These are phyloP conservation scores for Lasius platythorax DNA, from an alignment of 2,888 invertebrate species.

Conservation along the genomic window DNA sequence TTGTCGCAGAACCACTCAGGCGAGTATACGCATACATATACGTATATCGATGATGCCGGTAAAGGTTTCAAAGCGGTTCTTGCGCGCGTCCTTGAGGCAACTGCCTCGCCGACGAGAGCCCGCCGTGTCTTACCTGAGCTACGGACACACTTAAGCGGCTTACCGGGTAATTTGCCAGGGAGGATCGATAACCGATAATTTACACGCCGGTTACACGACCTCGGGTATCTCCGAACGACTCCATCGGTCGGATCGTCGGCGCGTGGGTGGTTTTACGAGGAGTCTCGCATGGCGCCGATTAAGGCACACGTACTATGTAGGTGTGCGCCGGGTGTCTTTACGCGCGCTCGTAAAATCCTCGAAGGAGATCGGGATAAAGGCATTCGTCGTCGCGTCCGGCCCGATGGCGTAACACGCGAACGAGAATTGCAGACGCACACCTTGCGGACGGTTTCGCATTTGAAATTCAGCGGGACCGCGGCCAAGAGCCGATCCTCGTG, in stretches of 20 bases:
- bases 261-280: slow-evolving; percentile 62
- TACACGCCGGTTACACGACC: slow-evolving; percentile 62
- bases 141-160: slow-evolving; percentile 51
- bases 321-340: background rate
- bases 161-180: slow-evolving; percentile 67
- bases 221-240: slow-evolving; percentile 62
- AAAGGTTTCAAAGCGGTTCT: slow-evolving; percentile 22
- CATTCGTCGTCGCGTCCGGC: background rate
- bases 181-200: slow-evolving; percentile 74
- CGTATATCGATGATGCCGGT: slow-evolving; percentile 29
- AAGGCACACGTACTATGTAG: slow-evolving; percentile 6
- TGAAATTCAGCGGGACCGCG: slow-evolving; percentile 8
- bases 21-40: background rate
- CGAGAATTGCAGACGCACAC: background rate
- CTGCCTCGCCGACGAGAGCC: slow-evolving; percentile 18
- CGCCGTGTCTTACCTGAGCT: slow-evolving; percentile 19
- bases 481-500: background rate
- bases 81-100: slow-evolving; percentile 56
- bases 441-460: background rate
- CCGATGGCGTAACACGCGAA: slow-evolving; percentile 25
- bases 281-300: slow-evolving; percentile 46
- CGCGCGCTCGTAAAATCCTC: slow-evolving; percentile 32
- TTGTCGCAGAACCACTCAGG: slow-evolving; percentile 8
- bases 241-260: slow-evolving; percentile 54
- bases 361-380: slow-evolving; percentile 12